Evolutionary conservation across 2,888 invertebrate species (phyloP).

Genomic region (Cephus pygmeus): DNA sequence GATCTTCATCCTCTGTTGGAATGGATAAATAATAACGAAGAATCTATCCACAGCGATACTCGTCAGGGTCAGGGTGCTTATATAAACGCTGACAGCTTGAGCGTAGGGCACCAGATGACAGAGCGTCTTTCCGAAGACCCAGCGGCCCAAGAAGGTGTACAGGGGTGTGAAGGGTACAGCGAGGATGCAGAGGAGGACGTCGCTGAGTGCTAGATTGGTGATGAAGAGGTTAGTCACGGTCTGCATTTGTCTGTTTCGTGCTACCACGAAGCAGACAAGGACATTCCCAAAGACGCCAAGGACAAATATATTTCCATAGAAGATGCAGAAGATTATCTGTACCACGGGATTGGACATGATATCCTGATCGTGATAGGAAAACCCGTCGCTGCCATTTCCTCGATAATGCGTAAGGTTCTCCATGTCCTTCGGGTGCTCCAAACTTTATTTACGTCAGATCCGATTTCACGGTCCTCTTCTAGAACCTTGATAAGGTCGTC

Average conservation of each 20-base stretch:
- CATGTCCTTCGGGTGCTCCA: slow-evolving; percentile 14
- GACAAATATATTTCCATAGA: slow-evolving; percentile 85
- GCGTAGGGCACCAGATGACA: slow-evolving; percentile 95
- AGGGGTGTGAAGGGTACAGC: slow-evolving; percentile 97
- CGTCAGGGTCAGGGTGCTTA: slow-evolving; percentile 95
- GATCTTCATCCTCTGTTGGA: slow-evolving; percentile 90
- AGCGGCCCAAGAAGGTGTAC: slow-evolving; percentile 90
- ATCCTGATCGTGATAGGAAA: slow-evolving; percentile 54
- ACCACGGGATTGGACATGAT: slow-evolving; percentile 76
- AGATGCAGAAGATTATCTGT: slow-evolving; percentile 79
- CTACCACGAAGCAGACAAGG: slow-evolving; percentile 93
- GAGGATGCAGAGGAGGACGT: slow-evolving; percentile 91
- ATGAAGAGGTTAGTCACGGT: slow-evolving; percentile 98
- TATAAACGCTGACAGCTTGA: slow-evolving; percentile 96
- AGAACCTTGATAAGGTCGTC: neutral
- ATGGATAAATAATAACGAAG: slow-evolving; percentile 97
- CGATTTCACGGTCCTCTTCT: slow-evolving; percentile 13
- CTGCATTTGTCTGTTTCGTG: slow-evolving; percentile 94
- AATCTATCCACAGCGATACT: slow-evolving; percentile 98
- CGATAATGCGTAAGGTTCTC: slow-evolving; percentile 31
- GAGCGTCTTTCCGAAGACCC: slow-evolving; percentile 91
- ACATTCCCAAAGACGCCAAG: slow-evolving; percentile 91
- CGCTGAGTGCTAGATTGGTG: slow-evolving; percentile 94
- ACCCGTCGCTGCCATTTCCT: neutral
- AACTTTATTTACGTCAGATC: neutral